Conservation (phyloP, 2,888 invertebrate species). For the Druceiella hillmani region DNA sequence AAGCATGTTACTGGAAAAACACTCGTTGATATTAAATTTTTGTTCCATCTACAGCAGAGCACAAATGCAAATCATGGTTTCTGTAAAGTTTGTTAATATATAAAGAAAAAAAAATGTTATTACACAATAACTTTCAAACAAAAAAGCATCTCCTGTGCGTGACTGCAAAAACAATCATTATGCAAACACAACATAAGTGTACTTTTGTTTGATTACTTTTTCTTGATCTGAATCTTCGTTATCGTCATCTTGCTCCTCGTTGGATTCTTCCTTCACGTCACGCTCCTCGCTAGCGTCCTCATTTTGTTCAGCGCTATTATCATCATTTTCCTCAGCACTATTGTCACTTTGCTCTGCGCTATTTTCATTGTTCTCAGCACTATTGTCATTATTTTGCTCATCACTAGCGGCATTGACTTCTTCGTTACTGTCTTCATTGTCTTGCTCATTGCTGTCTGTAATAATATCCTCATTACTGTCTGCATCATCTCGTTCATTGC, state of each 20-base stretch:
- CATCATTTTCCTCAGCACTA: slow-evolving; percentile 34
- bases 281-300: slow-evolving; percentile 27
- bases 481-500: slow-evolving; percentile 28
- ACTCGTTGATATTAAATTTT: no score
- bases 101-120: no score
- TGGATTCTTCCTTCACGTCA: slow-evolving; percentile 26
- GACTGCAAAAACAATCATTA: no score
- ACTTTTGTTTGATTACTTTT: no score
- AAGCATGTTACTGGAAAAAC: no score
- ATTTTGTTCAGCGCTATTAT: slow-evolving; percentile 26
- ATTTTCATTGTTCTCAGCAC: slow-evolving; percentile 21
- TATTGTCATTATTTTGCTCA: slow-evolving; percentile 22
- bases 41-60: no score
- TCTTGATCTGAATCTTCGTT: no score
- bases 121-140: no score
- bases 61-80: no score
- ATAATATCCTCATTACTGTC: slow-evolving; percentile 26
- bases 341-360: slow-evolving; percentile 23
- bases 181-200: no score
- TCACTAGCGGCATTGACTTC: slow-evolving; percentile 26
- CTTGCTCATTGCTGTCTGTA: slow-evolving; percentile 26
- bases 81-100: no score
- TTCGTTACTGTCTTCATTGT: slow-evolving; percentile 20
- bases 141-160: no score
- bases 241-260: slow-evolving; percentile 28